Conservation (phyloP, 2,113 vertebrate genomes). For the Orientallactaga bullata region DNA sequence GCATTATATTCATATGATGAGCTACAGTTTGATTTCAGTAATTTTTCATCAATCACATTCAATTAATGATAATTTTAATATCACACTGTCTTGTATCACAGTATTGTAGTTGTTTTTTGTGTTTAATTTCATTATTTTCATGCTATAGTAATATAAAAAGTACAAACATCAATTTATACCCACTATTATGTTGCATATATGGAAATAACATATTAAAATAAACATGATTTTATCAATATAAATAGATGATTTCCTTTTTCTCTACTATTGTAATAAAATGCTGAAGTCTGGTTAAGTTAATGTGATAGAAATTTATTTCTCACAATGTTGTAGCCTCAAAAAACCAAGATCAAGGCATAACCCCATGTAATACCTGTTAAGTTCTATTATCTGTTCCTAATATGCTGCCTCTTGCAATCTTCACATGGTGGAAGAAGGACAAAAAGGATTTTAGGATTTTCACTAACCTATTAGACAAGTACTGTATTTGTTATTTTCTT, state of each 20-base stretch:
- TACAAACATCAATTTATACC: neutral
- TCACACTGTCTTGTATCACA: neutral
- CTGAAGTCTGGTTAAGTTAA: neutral
- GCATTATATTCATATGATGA: neutral
- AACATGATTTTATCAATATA: neutral
- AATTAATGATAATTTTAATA: conserved; percentile 15
- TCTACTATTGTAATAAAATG: neutral
- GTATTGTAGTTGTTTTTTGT: neutral
- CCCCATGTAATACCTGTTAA: neutral
- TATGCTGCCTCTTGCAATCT: neutral
- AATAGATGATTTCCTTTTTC: neutral
- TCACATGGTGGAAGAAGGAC: neutral
- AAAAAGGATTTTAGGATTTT: neutral
- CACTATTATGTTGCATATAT: neutral
- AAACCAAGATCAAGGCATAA: too few species aligned
- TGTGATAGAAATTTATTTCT: neutral
- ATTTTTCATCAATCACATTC: neutral
- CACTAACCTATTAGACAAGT: too few species aligned
- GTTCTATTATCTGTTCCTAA: neutral
- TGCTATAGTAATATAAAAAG: neutral
- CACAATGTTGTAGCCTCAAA: too few species aligned
- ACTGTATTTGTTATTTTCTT: too few species aligned
- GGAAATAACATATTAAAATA: neutral
- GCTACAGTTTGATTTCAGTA: conserved; percentile 17
- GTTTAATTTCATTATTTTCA: neutral